These are phyloP conservation scores for Eudemis profundana DNA, from an alignment of 2,888 invertebrate species.

Conservation along the genomic window DNA sequence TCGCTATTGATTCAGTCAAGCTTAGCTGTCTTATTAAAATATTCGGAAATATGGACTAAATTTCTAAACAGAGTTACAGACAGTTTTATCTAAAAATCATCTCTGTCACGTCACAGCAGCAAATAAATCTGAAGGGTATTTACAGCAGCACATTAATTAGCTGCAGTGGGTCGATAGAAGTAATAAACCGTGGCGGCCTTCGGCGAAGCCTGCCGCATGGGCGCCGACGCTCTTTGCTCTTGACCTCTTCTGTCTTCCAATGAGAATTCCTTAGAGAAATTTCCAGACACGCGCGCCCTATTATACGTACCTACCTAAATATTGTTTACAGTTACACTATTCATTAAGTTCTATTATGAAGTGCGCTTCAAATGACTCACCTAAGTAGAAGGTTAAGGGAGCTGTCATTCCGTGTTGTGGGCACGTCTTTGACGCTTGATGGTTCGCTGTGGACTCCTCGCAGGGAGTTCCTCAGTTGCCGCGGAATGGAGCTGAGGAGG, in stretches of 20 bases:
- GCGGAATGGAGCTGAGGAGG: conserved; percentile 82
- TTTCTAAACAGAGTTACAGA: too few species aligned
- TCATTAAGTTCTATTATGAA: not conserved
- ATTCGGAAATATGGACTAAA: too few species aligned
- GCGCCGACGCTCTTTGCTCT: conserved; percentile 58
- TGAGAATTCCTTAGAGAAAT: conserved; percentile 61
- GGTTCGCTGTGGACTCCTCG: conserved; percentile 82
- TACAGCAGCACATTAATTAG: conserved; percentile 51
- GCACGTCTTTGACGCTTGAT: conserved; percentile 80
- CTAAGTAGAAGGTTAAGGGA: conserved; percentile 81
- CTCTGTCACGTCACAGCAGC: conserved; percentile 56
- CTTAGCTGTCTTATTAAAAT: not conserved
- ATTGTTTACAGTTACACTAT: not conserved
- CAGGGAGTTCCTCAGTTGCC: conserved; percentile 80
- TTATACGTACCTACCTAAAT: conserved; percentile 2
- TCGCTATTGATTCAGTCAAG: not conserved
- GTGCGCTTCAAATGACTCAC: conserved; percentile 61
- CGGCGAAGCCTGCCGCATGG: conserved; percentile 61
- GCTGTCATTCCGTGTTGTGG: conserved; percentile 80
- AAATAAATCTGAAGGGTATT: not conserved
- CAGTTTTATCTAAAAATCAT: too few species aligned
- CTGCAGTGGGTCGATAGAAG: conserved; percentile 47
- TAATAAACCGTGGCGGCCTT: conserved; percentile 60
- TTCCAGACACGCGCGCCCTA: conserved; percentile 43
- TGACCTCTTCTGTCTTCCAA: conserved; percentile 65